Conservation (phyloP, 2,113 vertebrate genomes). For the Cryptomyrus ogoouensis region DNA sequence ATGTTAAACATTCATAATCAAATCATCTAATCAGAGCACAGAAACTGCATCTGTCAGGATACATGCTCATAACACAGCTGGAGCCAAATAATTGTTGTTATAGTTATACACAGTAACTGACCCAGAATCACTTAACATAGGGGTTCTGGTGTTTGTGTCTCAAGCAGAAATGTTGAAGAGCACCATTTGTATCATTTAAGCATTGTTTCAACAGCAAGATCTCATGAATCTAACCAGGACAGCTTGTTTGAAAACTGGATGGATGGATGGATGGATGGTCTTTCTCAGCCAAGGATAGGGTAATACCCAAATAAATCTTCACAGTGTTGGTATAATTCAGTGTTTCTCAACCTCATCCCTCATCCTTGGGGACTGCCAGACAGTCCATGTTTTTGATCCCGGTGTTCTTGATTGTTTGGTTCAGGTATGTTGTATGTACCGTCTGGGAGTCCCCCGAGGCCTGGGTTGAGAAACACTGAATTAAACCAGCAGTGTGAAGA, state of each 20-base stretch:
- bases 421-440: not conserved
- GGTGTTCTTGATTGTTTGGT: not conserved
- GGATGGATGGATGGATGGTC: not conserved
- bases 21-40: not conserved
- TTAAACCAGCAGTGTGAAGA: not conserved
- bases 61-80: not conserved
- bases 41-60: not conserved
- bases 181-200: not conserved
- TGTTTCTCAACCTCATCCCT: not conserved
- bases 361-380: not conserved
- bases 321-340: not conserved
- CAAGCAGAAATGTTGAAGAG: not conserved
- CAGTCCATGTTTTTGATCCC: not conserved
- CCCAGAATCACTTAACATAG: not conserved
- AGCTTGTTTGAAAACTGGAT: not conserved
- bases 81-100: not conserved
- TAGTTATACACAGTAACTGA: not conserved
- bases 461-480: not conserved
- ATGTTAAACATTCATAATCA: not conserved
- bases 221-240: not conserved
- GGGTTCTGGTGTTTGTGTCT: not conserved
- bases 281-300: not conserved
- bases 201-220: not conserved
- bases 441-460: not conserved
- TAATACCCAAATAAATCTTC: not conserved